A percentile compares a stretch with the other conserved stretches of the same genome.
Conservation (phyloP, 2,888 invertebrate genomes). For the Exephanes ischioxanthus region DNA sequence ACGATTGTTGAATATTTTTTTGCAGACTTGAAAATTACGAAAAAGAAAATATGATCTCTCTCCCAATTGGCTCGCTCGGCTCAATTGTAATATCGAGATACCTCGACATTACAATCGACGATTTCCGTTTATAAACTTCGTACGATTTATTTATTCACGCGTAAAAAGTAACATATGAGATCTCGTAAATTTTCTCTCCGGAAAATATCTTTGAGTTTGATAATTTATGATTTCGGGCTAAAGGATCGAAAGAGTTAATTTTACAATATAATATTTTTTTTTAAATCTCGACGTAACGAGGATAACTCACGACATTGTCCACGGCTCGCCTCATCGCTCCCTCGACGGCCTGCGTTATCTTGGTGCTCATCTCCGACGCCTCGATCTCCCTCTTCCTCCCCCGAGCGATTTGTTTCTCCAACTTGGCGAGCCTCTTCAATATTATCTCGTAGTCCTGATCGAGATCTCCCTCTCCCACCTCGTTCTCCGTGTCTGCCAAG, state of each 20-base stretch:
- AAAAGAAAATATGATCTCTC: no score
- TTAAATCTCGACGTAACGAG: no score
- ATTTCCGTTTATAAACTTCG: no score
- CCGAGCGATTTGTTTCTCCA: slow-evolving; percentile 82
- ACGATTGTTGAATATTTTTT: slow-evolving; percentile 75
- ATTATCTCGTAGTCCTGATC: slow-evolving; percentile 81
- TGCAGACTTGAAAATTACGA: no score
- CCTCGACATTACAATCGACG: no score
- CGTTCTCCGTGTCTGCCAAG: slow-evolving; percentile 81
- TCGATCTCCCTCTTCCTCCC: slow-evolving; percentile 80
- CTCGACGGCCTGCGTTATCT: slow-evolving; percentile 79
- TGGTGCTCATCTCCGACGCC: slow-evolving; percentile 78
- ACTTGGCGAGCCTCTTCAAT: slow-evolving; percentile 80
- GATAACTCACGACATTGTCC: slow-evolving; percentile 78
- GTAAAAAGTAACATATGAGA: no score
- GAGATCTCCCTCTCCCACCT: slow-evolving; percentile 78
- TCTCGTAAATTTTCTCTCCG: no score
- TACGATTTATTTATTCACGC: no score
- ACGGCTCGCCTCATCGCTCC: slow-evolving; percentile 80
- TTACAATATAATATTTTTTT: background rate
- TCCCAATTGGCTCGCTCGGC: no score
- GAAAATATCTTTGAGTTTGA: no score
- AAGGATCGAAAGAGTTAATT: background rate
- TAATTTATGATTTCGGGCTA: no score
- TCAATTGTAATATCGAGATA: no score